These are phyloP conservation scores for Crioceris asparagi DNA, from an alignment of 2,888 invertebrate species.

Conservation along the genomic window DNA sequence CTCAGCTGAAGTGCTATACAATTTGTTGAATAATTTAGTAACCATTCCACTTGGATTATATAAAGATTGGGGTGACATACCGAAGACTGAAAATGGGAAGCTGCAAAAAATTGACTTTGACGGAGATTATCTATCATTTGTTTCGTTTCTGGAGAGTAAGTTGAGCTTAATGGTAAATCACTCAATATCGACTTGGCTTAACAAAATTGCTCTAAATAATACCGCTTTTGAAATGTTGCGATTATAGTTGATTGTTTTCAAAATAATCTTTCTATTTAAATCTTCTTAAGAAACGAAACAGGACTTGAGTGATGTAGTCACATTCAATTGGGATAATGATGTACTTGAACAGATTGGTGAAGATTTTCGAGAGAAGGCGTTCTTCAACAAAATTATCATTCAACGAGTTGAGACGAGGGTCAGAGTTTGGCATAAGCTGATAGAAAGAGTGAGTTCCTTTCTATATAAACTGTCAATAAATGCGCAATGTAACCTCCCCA, in stretches of 20 bases:
- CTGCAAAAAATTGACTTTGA: slow-evolving; percentile 45
- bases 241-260: neutral
- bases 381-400: slow-evolving; percentile 30
- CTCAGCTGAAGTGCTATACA: slow-evolving; percentile 27
- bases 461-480: neutral
- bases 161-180: too few species aligned
- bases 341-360: slow-evolving; percentile 48
- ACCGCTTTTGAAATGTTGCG: neutral
- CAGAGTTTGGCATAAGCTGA: slow-evolving; percentile 57
- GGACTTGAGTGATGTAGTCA: slow-evolving; percentile 52
- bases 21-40: slow-evolving; percentile 31
- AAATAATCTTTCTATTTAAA: slow-evolving; percentile 1
- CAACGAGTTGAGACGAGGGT: slow-evolving; percentile 54
- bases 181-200: too few species aligned
- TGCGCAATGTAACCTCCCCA: neutral
- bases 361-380: slow-evolving; percentile 17
- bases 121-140: slow-evolving; percentile 47
- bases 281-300: slow-evolving; percentile 48
- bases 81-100: slow-evolving; percentile 37
- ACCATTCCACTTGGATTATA: slow-evolving; percentile 39
- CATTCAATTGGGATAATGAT: slow-evolving; percentile 48
- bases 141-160: slow-evolving; percentile 43
- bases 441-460: slow-evolving; percentile 49
- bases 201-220: too few species aligned
- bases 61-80: slow-evolving; percentile 46